Evolutionary conservation across 2,888 invertebrate species (phyloP).

Genomic region (Orchestes rusci): DNA sequence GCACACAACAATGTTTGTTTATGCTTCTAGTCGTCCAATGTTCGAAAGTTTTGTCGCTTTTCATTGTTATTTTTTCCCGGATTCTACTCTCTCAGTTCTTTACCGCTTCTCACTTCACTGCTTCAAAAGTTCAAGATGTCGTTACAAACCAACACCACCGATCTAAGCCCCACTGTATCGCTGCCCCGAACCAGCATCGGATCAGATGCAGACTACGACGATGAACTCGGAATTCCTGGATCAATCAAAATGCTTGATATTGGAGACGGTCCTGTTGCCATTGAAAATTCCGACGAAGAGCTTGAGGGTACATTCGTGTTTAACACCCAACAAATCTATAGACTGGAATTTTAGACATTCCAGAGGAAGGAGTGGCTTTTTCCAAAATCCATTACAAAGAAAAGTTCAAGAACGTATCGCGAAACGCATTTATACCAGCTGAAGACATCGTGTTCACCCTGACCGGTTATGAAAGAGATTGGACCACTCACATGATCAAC

Average conservation of each 20-base stretch:
- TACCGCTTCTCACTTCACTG: too few species aligned
- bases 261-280: conserved; percentile 48
- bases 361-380: conserved; percentile 49
- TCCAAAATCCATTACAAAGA: conserved; percentile 54
- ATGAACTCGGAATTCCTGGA: conserved; percentile 69
- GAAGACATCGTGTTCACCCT: conserved; percentile 70
- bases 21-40: too few species aligned
- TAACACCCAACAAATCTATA: not conserved
- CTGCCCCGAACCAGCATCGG: conserved; percentile 28
- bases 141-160: not conserved
- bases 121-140: too few species aligned
- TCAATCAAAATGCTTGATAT: conserved; percentile 60
- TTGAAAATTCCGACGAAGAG: conserved; percentile 40
- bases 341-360: conserved; percentile 11
- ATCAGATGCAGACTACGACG: conserved; percentile 68
- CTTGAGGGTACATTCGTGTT: conserved; percentile 28
- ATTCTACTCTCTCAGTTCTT: too few species aligned
- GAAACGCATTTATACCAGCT: conserved; percentile 75
- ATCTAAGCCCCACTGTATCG: conserved; percentile 14
- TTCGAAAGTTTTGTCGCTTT: too few species aligned
- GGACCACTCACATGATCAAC: conserved; percentile 79
- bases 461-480: conserved; percentile 69
- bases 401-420: conserved; percentile 67
- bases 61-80: too few species aligned
- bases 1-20: too few species aligned